Evolutionary conservation across 2,888 invertebrate genomes (phyloP).

Genomic region (Cerceris ruficornis): DNA sequence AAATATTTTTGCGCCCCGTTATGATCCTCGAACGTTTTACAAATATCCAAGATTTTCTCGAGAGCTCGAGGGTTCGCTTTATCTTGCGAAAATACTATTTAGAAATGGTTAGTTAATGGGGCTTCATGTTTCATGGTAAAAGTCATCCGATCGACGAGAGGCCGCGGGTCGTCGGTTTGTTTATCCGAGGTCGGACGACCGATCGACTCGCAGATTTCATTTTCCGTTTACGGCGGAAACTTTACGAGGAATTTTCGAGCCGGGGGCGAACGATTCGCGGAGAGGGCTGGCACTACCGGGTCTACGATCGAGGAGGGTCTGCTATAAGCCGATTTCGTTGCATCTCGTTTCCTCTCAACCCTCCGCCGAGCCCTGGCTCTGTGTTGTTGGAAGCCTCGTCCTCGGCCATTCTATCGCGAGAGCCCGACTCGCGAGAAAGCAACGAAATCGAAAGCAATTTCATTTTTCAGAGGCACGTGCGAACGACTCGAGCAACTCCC

Average conservation of each 20-base stretch:
- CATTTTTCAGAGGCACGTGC: conserved; percentile 31
- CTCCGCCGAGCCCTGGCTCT: neutral
- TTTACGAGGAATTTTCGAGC: conserved; percentile 42
- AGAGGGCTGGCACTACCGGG: neutral
- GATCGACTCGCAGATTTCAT: conserved; percentile 38
- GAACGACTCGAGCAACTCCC: neutral
- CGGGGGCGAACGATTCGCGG: conserved; percentile 16
- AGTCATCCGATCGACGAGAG: too few species aligned
- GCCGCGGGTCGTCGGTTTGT: too few species aligned
- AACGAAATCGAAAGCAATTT: conserved; percentile 48
- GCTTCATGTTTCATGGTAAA: too few species aligned
- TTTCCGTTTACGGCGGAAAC: conserved; percentile 39
- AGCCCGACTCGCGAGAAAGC: conserved; percentile 23
- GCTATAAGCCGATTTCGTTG: conserved; percentile 42
- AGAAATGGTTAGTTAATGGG: too few species aligned
- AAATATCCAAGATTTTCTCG: too few species aligned
- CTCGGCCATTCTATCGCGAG: neutral
- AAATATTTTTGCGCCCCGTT: too few species aligned
- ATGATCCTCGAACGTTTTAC: too few species aligned
- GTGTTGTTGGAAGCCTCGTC: neutral
- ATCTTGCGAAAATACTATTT: too few species aligned
- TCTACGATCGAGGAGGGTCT: conserved; percentile 7
- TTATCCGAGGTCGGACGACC: too few species aligned
- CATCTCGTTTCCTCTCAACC: conserved; percentile 3
- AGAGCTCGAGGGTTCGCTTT: too few species aligned